A percentile compares a stretch with the other conserved stretches of the same genome.
Conservation (phyloP, 2,113 vertebrate genomes). For the Marmota monax region DNA sequence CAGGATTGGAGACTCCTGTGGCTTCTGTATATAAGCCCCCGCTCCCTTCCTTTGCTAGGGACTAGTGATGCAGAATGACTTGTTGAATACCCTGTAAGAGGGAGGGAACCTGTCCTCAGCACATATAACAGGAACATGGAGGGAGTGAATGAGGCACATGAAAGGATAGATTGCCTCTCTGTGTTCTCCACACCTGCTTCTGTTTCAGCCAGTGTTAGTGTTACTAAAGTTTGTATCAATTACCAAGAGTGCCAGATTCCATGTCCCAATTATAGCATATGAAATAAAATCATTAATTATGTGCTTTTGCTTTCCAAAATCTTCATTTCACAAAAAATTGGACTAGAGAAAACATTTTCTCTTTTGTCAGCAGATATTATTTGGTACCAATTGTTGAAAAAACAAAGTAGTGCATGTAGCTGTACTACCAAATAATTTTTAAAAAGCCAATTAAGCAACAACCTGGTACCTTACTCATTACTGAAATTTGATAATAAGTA, state of each 20-base stretch:
- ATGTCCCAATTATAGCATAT: background rate
- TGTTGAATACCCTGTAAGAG: background rate
- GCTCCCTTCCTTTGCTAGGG: background rate
- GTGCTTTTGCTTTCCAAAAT: slow-evolving; percentile 38
- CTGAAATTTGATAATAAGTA: slow-evolving; percentile 2
- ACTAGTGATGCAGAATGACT: background rate
- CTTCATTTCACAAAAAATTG: background rate
- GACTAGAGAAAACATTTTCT: background rate
- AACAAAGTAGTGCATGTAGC: no score
- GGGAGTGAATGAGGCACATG: background rate
- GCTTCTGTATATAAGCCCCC: background rate
- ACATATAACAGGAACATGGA: background rate
- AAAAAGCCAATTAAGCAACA: no score
- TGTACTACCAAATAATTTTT: no score
- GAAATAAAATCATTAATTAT: background rate
- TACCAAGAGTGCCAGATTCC: background rate
- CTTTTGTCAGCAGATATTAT: background rate
- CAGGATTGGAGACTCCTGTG: slow-evolving; percentile 50
- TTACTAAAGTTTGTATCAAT: background rate
- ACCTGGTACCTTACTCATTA: background rate
- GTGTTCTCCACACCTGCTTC: background rate
- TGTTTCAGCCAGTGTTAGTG: background rate
- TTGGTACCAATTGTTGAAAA: background rate
- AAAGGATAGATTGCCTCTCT: background rate
- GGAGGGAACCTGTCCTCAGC: slow-evolving; percentile 28